Evolutionary conservation across 2,888 invertebrate genomes (phyloP), one percentile per base, ranked within the genome.

Genomic region (Dyspetes luteomarginatus): DNA sequence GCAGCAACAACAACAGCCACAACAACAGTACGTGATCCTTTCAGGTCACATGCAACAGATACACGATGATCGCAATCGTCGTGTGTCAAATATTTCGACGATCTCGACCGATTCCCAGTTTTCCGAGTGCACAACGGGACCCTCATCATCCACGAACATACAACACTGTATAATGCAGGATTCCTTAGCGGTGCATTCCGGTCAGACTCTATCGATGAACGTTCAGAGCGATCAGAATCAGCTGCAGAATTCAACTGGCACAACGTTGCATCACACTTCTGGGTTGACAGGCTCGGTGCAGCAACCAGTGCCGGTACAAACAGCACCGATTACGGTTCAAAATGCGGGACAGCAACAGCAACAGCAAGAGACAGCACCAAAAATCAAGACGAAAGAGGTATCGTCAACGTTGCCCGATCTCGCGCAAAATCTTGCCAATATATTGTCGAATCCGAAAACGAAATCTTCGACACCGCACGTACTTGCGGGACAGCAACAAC

Each of bases 351-450:
- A 56, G 15, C n/a, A 55, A 19, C 72, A 60, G 26, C 71, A 28
- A 12, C 41, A 50, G 12, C 81, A 78, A 30, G n/a, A 91, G 88
- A 75, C 82, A 78, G 43, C 81, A 4, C 86, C 87, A 26, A 88
- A 88, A 72, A 43, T 83, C 0, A 92, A 92, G 75, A 80, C 89
- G 0, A 91, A 92, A 69, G 92, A 92, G 81, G 88, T 90, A 0
- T 92, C 92, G 0, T 91, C 92, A 4, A 92, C 92, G 0, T 83
- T 92, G 19, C 92, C 92, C 12, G 92, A 92, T 78, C 83, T 92
- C 2, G 92, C 91, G 2, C 91, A 92, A 82, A 92, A 92, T 86
- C 84, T 92, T 26, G 92, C 92, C 1, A 92, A 92, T 68, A 92
- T 92, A 81, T 82, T 92, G 5, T 91, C 91, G 0, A 91, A 92